Evolutionary conservation across 2,888 invertebrate genomes (phyloP).

Genomic region (Unio delphinus): DNA sequence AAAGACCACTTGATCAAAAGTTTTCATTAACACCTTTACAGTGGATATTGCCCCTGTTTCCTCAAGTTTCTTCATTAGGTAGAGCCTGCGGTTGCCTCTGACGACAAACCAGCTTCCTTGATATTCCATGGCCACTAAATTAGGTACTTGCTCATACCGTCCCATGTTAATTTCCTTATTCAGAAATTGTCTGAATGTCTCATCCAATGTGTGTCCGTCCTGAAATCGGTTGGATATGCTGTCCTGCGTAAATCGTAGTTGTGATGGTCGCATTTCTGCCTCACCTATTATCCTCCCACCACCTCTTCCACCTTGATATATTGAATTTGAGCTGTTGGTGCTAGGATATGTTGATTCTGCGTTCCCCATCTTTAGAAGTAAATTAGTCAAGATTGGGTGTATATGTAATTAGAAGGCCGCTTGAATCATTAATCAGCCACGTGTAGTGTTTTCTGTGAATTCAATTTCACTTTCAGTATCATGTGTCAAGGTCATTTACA

Average conservation of each 20-base stretch:
- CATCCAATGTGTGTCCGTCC: conserved; percentile 10
- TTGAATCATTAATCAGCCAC: no score
- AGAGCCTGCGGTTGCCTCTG: conserved; percentile 16
- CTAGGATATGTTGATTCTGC: no score
- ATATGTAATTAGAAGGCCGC: no score
- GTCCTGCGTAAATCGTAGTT: conserved; percentile 14
- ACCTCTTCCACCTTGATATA: no score
- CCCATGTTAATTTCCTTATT: not conserved
- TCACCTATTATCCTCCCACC: not conserved
- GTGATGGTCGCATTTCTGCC: conserved; percentile 9
- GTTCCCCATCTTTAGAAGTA: no score
- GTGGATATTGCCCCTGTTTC: not conserved
- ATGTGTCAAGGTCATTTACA: no score
- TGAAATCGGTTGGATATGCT: conserved; percentile 9
- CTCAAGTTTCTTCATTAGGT: conserved; percentile 10
- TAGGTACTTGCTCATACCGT: conserved; percentile 1
- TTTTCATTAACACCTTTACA: conserved; percentile 6
- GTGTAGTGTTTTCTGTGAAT: no score
- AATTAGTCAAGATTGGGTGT: no score
- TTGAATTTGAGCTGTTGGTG: no score
- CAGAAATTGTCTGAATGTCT: conserved; percentile 9
- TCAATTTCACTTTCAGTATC: no score
- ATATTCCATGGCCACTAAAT: conserved; percentile 12
- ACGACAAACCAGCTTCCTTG: conserved; percentile 15
- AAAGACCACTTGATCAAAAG: conserved; percentile 7